A percentile compares a stretch with the other conserved stretches of the same genome.
Conservation (phyloP, 2,113 vertebrate genomes). For the Marmota monax region DNA sequence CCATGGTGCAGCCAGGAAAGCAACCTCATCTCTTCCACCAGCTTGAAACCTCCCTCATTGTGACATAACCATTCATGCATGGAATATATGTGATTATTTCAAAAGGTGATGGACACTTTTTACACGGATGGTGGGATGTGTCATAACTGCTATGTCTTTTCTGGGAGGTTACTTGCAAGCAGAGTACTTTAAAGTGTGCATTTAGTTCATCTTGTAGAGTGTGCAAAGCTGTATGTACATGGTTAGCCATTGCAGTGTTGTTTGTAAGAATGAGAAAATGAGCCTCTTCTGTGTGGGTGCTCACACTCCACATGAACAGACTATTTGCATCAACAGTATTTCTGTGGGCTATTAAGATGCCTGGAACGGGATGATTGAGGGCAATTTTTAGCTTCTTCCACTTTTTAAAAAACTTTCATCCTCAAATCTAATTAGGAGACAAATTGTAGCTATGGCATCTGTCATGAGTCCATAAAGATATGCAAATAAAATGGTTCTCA, state of each 20-base stretch:
- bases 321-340: not conserved
- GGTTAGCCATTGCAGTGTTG: not conserved
- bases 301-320: not conserved
- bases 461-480: not conserved
- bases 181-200: not conserved
- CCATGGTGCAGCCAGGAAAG: too few species aligned
- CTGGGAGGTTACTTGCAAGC: not conserved
- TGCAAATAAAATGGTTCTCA: not conserved
- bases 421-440: not conserved
- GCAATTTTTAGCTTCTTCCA: not conserved
- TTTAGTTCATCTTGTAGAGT: not conserved
- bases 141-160: not conserved
- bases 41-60: too few species aligned
- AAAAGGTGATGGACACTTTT: not conserved
- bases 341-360: not conserved
- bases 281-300: not conserved
- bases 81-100: not conserved
- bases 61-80: too few species aligned
- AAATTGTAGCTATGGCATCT: not conserved
- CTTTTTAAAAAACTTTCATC: not conserved
- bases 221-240: not conserved
- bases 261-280: not conserved
- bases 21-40: too few species aligned
- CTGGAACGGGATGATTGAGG: not conserved
- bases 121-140: not conserved